These are phyloP conservation scores for Lepidurus apus DNA, from an alignment of 1,140 invertebrate genomes.

Conservation along the genomic window DNA sequence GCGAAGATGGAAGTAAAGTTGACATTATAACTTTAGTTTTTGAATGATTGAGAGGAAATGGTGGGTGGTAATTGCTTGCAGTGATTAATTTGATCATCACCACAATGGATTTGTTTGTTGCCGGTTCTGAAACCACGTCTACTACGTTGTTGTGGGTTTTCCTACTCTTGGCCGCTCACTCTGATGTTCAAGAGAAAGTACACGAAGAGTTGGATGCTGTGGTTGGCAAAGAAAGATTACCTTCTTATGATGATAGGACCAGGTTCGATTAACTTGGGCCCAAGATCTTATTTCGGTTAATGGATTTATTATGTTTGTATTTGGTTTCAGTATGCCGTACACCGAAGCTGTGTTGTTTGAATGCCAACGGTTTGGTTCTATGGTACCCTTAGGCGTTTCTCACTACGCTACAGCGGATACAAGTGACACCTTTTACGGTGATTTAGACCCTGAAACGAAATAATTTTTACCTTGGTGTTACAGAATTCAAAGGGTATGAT, in stretches of 20 bases:
- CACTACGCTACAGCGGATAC: not conserved
- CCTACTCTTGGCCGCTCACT: not conserved
- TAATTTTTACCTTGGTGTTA: conserved; percentile 29
- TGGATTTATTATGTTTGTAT: no score
- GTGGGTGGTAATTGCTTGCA: not conserved
- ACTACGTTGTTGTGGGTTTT: not conserved
- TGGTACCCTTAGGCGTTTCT: not conserved
- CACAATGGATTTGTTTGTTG: not conserved
- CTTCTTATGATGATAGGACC: conserved; percentile 31
- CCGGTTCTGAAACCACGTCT: conserved; percentile 11
- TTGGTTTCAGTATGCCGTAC: conserved; percentile 26
- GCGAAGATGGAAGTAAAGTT: conserved; percentile 12
- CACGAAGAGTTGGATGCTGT: conserved; percentile 2
- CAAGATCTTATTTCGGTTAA: no score
- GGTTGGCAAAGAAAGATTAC: not conserved
- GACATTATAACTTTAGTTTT: not conserved
- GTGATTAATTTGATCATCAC: not conserved
- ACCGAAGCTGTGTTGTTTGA: not conserved
- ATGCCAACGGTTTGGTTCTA: not conserved
- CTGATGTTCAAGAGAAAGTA: not conserved
- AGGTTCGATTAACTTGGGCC: conserved; percentile 28
- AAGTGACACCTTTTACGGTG: conserved; percentile 36
- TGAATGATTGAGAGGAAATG: no score
- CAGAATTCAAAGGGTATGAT: no score
- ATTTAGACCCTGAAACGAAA: not conserved